Evolutionary conservation across 2,113 vertebrate species (phyloP).

Genomic region (Sturnira hondurensis): DNA sequence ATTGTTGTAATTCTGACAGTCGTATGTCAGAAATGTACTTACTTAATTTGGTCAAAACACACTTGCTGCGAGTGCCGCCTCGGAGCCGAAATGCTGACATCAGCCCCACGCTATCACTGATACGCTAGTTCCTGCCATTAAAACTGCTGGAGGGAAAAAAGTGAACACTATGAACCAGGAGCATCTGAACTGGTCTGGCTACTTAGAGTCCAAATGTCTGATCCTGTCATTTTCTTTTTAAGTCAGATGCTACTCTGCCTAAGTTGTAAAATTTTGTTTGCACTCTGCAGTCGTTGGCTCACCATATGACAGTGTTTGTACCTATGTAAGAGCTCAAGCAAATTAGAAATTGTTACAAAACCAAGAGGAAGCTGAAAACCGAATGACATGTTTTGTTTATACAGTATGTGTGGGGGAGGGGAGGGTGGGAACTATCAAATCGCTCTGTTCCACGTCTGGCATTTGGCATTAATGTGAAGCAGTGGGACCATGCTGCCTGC

Average conservation of each 20-base stretch:
- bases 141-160: conserved; percentile 55
- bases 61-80: conserved; percentile 75
- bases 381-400: conserved; percentile 41
- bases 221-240: conserved; percentile 20
- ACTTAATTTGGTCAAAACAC: conserved; percentile 77
- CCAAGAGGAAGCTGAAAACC: conserved; percentile 51
- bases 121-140: conserved; percentile 61
- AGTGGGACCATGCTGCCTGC: conserved; percentile 72
- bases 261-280: conserved; percentile 61
- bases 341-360: conserved; percentile 45
- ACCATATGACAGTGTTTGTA: conserved; percentile 46
- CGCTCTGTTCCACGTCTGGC: conserved; percentile 58
- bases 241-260: conserved; percentile 62
- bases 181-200: conserved; percentile 35
- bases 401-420: background rate
- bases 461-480: conserved; percentile 68
- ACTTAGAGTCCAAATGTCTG: background rate
- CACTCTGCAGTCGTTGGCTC: conserved; percentile 67
- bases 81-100: conserved; percentile 68
- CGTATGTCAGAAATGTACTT: conserved; percentile 79
- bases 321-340: conserved; percentile 60
- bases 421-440: background rate
- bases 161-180: conserved; percentile 47
- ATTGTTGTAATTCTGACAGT: conserved; percentile 72
- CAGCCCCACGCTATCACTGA: conserved; percentile 57